Base-by-base conservation (phyloP, 2,113 vertebrate species). In the Phainopepla nitens region DNA sequence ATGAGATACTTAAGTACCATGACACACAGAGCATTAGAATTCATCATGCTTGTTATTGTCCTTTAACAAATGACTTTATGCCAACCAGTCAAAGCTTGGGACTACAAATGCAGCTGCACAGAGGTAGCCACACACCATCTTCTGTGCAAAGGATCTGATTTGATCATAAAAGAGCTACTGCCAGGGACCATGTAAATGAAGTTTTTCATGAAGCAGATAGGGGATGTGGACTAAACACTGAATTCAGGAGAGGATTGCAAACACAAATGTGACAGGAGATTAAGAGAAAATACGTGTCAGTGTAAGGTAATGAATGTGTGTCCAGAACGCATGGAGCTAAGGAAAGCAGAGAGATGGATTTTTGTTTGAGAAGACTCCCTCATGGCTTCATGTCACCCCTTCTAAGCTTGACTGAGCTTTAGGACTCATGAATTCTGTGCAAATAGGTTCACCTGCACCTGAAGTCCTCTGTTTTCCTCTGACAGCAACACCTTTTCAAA, bases 1-100 rank as follows among this genome's bases (percentile, higher is more conserved):
- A 57, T 42, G 82, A 85, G 57, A 81, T 82, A 15, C 57, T 53
- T 91, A 82, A 95, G 81, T 76, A 64, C 54, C 6, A 7, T 78
- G 86, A 76, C 65, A 83, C 68, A 61, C 11, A 60, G 25, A 86
- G 39, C 94, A 89, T 96, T 94, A 94, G 64, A 91, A 97, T 96
- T 95, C 88, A 94, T 96, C 89, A 80, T 86, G 69, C 23, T 62
- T 86, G 61, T 90, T 97, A 86, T 83, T 92, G 76, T 90, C 58
- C 85, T 90, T 87, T 93, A 84, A 86, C 78, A 95, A 88, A 93
- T 92, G 15, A 77, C 88, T 93, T 89, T 73, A 45, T 82, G 82
- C 73, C 93, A 96, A 47, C 54, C 54, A 91, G 58, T 28, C 61
- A 69, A 90, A 94, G 17, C 60, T 65, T 78, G 27, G 31, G 51